phyloP scores from a whole-genome alignment of 2,888 invertebrate species.

The Phaedon cochleariae region DNA sequence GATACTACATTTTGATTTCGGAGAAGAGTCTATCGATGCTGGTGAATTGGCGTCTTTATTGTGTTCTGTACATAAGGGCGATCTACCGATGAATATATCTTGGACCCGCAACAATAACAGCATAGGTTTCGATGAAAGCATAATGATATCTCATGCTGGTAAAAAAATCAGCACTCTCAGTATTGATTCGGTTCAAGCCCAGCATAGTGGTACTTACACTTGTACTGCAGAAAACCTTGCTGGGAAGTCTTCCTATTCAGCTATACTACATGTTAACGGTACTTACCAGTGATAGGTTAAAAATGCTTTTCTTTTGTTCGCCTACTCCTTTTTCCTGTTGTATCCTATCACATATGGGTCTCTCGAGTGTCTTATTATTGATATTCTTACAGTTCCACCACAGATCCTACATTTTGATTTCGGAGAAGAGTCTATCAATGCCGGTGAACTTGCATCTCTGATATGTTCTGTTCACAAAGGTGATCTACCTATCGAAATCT shows the following conservation, averaged over 20 bases:
- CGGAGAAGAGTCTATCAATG: constrained; percentile 65
- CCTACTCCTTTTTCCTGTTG: too few relatives aligned
- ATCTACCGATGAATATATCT: constrained; percentile 70
- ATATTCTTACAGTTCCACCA: constrained; percentile 65
- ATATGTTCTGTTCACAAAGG: constrained; percentile 77
- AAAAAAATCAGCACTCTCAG: constrained; percentile 67
- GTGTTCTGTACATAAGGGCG: constrained; percentile 77
- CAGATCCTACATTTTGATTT: constrained; percentile 71
- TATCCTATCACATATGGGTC: too few relatives aligned
- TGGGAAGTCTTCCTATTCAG: constrained; percentile 71
- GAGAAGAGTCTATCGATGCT: constrained; percentile 68
- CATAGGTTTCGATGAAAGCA: constrained; percentile 56
- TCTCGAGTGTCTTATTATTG: too few relatives aligned
- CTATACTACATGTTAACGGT: constrained; percentile 71
- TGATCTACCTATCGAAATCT: constrained; percentile 72
- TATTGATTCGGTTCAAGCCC: constrained; percentile 70
- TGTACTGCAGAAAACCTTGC: constrained; percentile 77
- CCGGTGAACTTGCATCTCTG: constrained; percentile 74
- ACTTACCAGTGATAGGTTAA: constrained; percentile 56
- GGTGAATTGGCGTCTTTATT: constrained; percentile 75
- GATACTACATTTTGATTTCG: constrained; percentile 67
- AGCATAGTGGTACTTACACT: constrained; percentile 79
- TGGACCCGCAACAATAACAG: constrained; percentile 69
- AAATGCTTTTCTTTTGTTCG: background rate
- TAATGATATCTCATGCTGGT: constrained; percentile 60